Conservation (phyloP, 92 coral and sea anemone genomes). For the Actinernus sp. region DNA sequence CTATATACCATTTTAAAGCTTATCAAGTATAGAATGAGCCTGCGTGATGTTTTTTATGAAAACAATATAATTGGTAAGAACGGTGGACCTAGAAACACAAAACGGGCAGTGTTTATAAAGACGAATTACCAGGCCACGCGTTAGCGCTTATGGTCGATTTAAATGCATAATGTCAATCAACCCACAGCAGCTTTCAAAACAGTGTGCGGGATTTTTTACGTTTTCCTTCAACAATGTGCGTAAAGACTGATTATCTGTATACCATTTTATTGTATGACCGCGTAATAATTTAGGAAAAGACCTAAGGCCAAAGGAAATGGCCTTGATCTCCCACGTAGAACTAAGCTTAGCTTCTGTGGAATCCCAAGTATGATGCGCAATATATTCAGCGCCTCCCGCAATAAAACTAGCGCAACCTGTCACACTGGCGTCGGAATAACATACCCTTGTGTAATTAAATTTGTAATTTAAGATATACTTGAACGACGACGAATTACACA, state of each 20-base stretch:
- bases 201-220: too few species aligned
- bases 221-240: too few species aligned
- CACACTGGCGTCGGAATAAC: slow-evolving; percentile 12
- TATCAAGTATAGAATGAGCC: too few species aligned
- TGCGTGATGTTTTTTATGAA: too few species aligned
- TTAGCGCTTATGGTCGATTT: too few species aligned
- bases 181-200: too few species aligned
- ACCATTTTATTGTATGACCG: slow-evolving; percentile 14
- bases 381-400: slow-evolving; percentile 1
- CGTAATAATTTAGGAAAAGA: neutral
- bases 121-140: too few species aligned
- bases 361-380: slow-evolving; percentile 40
- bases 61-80: too few species aligned
- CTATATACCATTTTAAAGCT: too few species aligned
- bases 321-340: slow-evolving; percentile 31
- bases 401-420: slow-evolving; percentile 26
- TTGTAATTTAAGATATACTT: neutral
- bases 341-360: slow-evolving; percentile 12
- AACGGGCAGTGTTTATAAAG: too few species aligned
- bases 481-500: neutral
- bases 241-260: slow-evolving; percentile 37
- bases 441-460: neutral
- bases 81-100: too few species aligned
- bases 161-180: too few species aligned
- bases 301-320: slow-evolving; percentile 26